These are phyloP conservation scores for Mythimna albipuncta DNA, from an alignment of 2,888 invertebrate genomes.

Conservation along the genomic window DNA sequence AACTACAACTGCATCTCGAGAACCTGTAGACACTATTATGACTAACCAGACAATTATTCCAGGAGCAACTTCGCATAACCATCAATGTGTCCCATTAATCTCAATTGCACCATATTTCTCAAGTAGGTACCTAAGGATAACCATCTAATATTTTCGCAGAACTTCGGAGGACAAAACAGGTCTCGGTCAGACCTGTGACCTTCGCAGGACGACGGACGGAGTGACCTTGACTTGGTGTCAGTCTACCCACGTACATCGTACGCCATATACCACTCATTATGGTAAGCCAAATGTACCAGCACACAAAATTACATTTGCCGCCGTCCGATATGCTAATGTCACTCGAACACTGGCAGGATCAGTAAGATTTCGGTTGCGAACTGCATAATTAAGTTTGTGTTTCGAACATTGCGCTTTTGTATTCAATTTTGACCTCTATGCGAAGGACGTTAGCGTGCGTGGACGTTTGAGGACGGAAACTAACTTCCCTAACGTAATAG, in stretches of 20 bases:
- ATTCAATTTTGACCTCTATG: constrained; percentile 70
- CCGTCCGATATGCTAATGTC: constrained; percentile 44
- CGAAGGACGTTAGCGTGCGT: constrained; percentile 59
- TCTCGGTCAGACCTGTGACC: constrained; percentile 66
- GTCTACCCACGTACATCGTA: constrained; percentile 70
- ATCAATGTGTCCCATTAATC: constrained; percentile 44
- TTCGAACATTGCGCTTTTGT: constrained; percentile 61
- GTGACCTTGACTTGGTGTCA: constrained; percentile 73
- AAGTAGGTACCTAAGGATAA: constrained; percentile 54
- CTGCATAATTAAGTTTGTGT: constrained; percentile 61
- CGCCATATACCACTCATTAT: constrained; percentile 67
- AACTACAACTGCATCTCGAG: neutral
- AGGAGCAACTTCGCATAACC: constrained; percentile 31
- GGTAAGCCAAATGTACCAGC: constrained; percentile 61
- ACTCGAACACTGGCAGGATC: constrained; percentile 35
- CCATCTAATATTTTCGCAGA: constrained; percentile 56
- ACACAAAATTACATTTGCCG: constrained; percentile 62
- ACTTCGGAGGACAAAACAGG: constrained; percentile 59
- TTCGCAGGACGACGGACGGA: constrained; percentile 66
- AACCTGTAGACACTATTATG: constrained; percentile 9
- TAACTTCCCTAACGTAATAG: constrained; percentile 76
- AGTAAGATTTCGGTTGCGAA: constrained; percentile 43
- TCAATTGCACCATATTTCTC: constrained; percentile 47
- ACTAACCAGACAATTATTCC: constrained; percentile 23
- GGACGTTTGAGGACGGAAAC: constrained; percentile 69